Percentiles rank a stretch among this genome's conserved stretches.
Conservation (phyloP, 2,888 invertebrate genomes). For the Hydrotaea cyrtoneurina region DNA sequence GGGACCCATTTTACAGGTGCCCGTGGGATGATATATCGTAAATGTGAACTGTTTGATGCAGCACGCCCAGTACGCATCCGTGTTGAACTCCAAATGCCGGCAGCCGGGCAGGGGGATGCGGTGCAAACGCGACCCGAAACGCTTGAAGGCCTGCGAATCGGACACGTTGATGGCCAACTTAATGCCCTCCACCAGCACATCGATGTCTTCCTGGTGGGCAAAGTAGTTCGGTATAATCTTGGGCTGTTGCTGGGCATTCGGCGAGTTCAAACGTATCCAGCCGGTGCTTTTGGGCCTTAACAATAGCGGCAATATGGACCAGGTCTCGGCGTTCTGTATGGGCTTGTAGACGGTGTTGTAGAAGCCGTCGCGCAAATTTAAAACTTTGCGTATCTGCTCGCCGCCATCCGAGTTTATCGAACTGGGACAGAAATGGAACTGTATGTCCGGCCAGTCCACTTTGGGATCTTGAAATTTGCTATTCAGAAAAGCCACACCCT, state of each 20-base stretch:
- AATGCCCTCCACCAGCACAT: constrained; percentile 91
- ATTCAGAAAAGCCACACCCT: constrained; percentile 93
- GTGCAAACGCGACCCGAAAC: constrained; percentile 89
- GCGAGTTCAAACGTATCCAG: constrained; percentile 90
- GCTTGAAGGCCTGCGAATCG: constrained; percentile 89
- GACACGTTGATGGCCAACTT: constrained; percentile 90
- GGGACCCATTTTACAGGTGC: constrained; percentile 94
- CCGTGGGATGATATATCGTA: constrained; percentile 92
- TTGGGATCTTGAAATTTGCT: constrained; percentile 91
- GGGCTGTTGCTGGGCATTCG: constrained; percentile 91
- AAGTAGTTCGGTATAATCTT: constrained; percentile 96
- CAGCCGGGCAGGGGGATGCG: constrained; percentile 92
- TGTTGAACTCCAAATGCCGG: constrained; percentile 85
- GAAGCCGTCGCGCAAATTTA: constrained; percentile 89
- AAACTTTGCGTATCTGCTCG: constrained; percentile 88
- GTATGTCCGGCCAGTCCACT: constrained; percentile 91
- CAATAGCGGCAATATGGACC: constrained; percentile 90
- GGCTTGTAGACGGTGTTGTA: constrained; percentile 94
- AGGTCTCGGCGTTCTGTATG: constrained; percentile 88
- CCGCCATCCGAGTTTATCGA: constrained; percentile 92
- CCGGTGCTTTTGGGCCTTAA: constrained; percentile 94
- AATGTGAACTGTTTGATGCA: constrained; percentile 89
- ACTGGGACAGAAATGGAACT: constrained; percentile 93
- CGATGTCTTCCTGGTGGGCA: constrained; percentile 90
- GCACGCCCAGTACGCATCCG: constrained; percentile 94